Evolutionary conservation across 2,113 vertebrate genomes (phyloP), one percentile per base, ranked within the genome.

Genomic region (Glaucomys volans): DNA sequence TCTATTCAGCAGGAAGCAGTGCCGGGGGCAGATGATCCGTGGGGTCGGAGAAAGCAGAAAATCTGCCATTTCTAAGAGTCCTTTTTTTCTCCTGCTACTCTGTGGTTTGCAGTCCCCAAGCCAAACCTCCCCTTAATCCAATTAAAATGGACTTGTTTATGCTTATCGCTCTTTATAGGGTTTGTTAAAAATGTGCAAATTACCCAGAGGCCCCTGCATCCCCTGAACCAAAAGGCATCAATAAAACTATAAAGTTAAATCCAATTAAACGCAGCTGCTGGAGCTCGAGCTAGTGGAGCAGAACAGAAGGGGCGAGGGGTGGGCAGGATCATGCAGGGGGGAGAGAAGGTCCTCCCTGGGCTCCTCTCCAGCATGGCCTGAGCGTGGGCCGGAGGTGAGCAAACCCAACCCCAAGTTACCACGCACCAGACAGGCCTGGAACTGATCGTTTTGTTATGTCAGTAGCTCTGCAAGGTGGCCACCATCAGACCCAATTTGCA

Each of bases 161-260:
- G 95, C 92, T 88, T 96, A 92, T 94, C 90, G 84, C 54, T 92
- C 92, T 97, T 95, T 94, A 90, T 94, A 92, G 74, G 90, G 90
- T 96, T 93, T 95, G 80, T 97, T 95, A 59, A 95, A 97, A 96
- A 96, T 4, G 37, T 86, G 96, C 74, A 91, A 92, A 96, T 95
- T 96, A 97, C 94, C 96, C 96, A 97, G 96, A 90, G 92, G 94
- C 86, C 87, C 97, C 90, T 96, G 71, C 5, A 20, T 67, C 54
- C 77, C 94, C 90, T 32, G 54, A 97, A 97, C 96, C 94, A 85
- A 97, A 87, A 97, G 81, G 90, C 94, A 92, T 93, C 85, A 12
- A 72, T 95, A 96, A 96, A 95, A 87, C 95, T 77, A 91, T 96
- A 97, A 95, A n/a, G 85, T 82, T 94, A 80, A 97, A 97, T 96